Evolutionary conservation across 2,797 vertebrate genomes (phyloP).

Genomic region (Eidolon dupreanum): DNA sequence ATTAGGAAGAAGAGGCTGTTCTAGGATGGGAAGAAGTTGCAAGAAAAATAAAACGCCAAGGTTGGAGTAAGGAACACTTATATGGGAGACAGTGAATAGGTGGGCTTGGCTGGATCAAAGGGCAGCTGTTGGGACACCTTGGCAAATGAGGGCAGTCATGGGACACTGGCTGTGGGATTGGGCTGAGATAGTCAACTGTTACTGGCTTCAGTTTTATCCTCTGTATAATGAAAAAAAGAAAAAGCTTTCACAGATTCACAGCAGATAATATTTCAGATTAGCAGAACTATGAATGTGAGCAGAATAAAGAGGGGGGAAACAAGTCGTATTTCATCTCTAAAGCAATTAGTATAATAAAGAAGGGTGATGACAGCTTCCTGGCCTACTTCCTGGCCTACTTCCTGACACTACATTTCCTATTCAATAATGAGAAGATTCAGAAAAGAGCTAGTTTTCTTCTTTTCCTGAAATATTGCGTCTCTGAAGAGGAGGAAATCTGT

Average conservation of each 20-base stretch:
- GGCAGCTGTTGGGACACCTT: neutral
- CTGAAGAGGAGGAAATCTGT: constrained; percentile 16
- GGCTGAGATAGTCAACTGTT: neutral
- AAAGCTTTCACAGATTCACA: neutral
- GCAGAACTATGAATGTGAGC: neutral
- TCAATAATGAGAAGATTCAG: constrained; percentile 12
- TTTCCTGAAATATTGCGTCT: neutral
- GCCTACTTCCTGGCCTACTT: constrained; percentile 50
- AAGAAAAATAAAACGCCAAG: neutral
- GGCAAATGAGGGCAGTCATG: neutral
- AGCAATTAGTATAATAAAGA: constrained; percentile 68
- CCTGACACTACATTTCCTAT: neutral
- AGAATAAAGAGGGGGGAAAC: neutral
- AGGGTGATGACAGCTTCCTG: constrained; percentile 49
- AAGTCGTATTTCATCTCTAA: constrained; percentile 47
- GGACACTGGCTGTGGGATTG: neutral
- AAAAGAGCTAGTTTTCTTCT: neutral
- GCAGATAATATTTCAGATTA: constrained; percentile 14
- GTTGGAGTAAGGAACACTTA: neutral
- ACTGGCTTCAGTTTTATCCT: neutral
- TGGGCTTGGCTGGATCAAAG: neutral
- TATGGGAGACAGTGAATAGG: neutral
- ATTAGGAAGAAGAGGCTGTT: neutral
- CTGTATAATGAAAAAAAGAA: neutral
- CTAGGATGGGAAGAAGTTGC: neutral